A percentile compares a stretch with the other conserved stretches of the same genome.
Conservation (phyloP, 2,797 vertebrate species). For the Neoniphon sammara region DNA sequence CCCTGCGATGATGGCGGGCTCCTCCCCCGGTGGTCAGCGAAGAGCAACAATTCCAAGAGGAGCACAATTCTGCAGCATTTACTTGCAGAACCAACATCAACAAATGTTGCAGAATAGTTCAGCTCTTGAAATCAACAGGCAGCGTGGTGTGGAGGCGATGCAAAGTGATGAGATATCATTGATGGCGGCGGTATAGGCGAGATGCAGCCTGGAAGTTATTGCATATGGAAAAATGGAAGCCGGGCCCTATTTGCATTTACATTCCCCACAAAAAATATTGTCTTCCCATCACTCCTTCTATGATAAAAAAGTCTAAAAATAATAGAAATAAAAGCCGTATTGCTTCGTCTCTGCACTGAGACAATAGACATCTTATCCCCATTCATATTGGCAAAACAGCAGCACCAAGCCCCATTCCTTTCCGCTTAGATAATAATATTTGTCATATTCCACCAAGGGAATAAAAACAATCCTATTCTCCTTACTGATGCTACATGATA, state of each 20-base stretch:
- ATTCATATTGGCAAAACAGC: slow-evolving; percentile 33
- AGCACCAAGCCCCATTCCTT: neutral
- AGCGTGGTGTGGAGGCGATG: slow-evolving; percentile 72
- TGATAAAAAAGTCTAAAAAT: slow-evolving; percentile 36
- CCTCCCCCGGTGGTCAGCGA: slow-evolving; percentile 72
- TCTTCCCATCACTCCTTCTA: slow-evolving; percentile 19
- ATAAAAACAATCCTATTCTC: slow-evolving; percentile 20
- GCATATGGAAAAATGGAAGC: slow-evolving; percentile 62
- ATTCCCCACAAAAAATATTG: slow-evolving; percentile 50
- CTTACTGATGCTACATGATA: slow-evolving; percentile 19
- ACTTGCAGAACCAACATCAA: slow-evolving; percentile 85
- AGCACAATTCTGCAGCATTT: slow-evolving; percentile 88
- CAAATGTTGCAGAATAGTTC: slow-evolving; percentile 89
- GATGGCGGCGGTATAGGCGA: slow-evolving; percentile 64
- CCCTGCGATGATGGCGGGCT: slow-evolving; percentile 63
- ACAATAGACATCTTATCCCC: slow-evolving; percentile 42
- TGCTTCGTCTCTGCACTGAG: slow-evolving; percentile 54
- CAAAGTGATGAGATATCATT: slow-evolving; percentile 73
- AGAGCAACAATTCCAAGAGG: slow-evolving; percentile 85
- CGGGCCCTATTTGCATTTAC: slow-evolving; percentile 58
- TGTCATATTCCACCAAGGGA: slow-evolving; percentile 19
- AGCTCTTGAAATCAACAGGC: slow-evolving; percentile 86
- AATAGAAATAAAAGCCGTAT: slow-evolving; percentile 52
- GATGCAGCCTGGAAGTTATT: slow-evolving; percentile 63
- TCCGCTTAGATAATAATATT: slow-evolving; percentile 30